Percentiles rank a stretch among this genome's conserved stretches.
These are phyloP conservation scores for Dryobotodes eremita DNA, from an alignment of 2,888 invertebrate species.

Conservation along the genomic window DNA sequence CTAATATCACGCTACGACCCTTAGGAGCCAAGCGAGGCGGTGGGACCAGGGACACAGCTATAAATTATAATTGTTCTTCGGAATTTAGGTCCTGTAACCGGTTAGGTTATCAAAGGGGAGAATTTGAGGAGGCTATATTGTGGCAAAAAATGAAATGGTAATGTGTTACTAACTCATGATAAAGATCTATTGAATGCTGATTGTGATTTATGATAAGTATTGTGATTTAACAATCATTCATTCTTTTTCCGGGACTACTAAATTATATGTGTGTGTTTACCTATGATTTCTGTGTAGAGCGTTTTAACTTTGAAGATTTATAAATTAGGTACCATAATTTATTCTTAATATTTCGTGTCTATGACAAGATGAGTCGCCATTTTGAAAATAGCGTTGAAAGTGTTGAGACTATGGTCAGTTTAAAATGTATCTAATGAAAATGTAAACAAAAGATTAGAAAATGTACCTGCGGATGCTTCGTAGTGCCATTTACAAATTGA, in stretches of 20 bases:
- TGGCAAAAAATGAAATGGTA: neutral
- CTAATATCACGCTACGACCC: neutral
- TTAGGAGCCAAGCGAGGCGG: neutral
- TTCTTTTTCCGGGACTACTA: neutral
- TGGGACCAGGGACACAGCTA: neutral
- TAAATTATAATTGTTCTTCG: no score
- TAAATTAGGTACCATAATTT: neutral
- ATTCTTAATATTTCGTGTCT: neutral
- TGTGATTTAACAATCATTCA: neutral
- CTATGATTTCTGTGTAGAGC: neutral
- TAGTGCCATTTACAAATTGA: no score
- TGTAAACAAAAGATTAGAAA: no score
- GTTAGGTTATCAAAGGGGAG: neutral
- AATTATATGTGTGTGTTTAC: neutral
- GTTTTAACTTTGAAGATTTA: neutral
- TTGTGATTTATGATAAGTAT: conserved; percentile 8
- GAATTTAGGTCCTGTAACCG: neutral
- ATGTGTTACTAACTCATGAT: neutral
- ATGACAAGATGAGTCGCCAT: neutral
- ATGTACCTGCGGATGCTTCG: no score
- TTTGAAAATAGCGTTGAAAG: neutral
- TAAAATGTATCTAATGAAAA: no score
- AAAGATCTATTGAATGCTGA: conserved; percentile 25
- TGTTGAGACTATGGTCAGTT: no score
- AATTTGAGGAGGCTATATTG: neutral